Conservation (phyloP, 2,113 vertebrate species). For the Henicopernis longicauda region DNA sequence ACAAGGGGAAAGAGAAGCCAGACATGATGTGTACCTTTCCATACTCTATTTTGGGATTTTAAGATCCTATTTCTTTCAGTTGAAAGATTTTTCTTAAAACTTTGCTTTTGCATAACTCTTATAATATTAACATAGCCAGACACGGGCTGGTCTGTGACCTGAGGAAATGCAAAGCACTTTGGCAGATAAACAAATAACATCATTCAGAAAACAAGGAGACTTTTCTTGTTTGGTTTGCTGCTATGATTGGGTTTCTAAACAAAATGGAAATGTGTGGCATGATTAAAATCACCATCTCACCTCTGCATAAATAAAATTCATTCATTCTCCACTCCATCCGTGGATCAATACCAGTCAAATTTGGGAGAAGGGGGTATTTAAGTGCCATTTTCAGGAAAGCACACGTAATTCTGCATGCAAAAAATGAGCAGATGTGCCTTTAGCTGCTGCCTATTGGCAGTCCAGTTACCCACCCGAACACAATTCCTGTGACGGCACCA, state of each 20-base stretch:
- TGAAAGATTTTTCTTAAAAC: slow-evolving; percentile 66
- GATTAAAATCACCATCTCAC: slow-evolving; percentile 16
- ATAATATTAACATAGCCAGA: slow-evolving; percentile 56
- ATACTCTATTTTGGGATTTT: slow-evolving; percentile 78
- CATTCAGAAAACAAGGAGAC: slow-evolving; percentile 72
- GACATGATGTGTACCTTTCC: slow-evolving; percentile 81
- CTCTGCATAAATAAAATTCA: not conserved
- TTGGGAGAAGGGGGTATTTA: not conserved
- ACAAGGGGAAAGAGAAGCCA: slow-evolving; percentile 68
- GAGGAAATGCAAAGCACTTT: slow-evolving; percentile 54
- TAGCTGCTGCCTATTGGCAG: not conserved
- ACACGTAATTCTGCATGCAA: not conserved
- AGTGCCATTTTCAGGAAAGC: not conserved
- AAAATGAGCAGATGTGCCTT: not conserved
- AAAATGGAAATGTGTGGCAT: slow-evolving; percentile 5
- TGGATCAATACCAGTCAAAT: not conserved
- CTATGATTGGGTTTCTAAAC: slow-evolving; percentile 18
- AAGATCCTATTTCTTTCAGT: slow-evolving; percentile 76
- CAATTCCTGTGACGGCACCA: fast-evolving
- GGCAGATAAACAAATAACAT: slow-evolving; percentile 69
- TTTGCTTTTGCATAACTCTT: slow-evolving; percentile 42
- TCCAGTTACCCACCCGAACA: not conserved
- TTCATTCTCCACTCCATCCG: not conserved
- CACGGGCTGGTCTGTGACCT: slow-evolving; percentile 60
- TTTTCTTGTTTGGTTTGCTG: slow-evolving; percentile 56